Evolutionary conservation across 92 coral and sea anemone species (phyloP), one percentile per base, ranked within the genome.

Genomic region (Palythoa caribaeorum): DNA sequence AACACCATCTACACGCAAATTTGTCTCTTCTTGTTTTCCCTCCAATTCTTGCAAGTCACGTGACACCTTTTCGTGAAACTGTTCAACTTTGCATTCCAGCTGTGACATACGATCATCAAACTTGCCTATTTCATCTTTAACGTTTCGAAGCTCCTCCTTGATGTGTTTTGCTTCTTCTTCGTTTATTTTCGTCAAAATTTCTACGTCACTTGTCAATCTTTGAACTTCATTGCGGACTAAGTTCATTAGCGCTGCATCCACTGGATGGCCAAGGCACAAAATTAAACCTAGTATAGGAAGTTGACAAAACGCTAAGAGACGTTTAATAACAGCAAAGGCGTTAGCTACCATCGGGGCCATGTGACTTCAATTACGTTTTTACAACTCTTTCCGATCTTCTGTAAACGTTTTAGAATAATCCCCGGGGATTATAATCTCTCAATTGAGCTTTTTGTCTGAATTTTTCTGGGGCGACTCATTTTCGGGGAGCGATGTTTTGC

Each of bases 241-340:
- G 15, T 91, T 90, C 72, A 96, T 71, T 7, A 94, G 78, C 60
- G 89, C 98, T 38, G 94, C 84, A 60, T 96, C 98, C 28, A 96
- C 95, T 35, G 94, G 89, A 40, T 80, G 72, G 20, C 98, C 97
- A 83, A 92, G 79, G 84, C 98, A 96, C 71, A 96, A 76, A 53
- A 90, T 79, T 73, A 96, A 76, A 11, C 98, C 98, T 96, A 35
- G 2, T 44, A 8, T 44, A 44, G 50, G 2, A 44, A 44, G 50
- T 44, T 28, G 28, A 28, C 28, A 28, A 28, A 28, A 28, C 28
- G 28, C 0, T 44, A 44, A 44, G 7, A 2, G 50, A 4, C 50
- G 5, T 44, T 44, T 44, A 44, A 44, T 44, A 44, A 44, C 48
- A 44, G 6, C 6, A 44, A 44, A 0, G 6, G 6, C 6, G 48